Conservation (phyloP, 2,797 vertebrate species). For the Hippopotamyrus pictus region DNA sequence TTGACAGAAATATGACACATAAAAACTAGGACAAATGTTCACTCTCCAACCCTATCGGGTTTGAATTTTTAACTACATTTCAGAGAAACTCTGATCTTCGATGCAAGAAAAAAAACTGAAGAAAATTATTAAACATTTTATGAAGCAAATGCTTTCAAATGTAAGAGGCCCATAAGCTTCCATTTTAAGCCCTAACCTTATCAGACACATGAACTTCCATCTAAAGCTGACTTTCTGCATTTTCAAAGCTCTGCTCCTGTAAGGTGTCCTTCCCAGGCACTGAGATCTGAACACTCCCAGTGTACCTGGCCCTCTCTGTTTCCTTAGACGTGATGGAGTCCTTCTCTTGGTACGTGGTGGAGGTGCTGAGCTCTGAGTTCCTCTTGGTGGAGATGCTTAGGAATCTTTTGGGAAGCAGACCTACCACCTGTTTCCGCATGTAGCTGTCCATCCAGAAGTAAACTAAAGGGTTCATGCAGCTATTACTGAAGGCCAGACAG, state of each 20-base stretch:
- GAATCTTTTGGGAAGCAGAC: background rate
- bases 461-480: constrained; percentile 25
- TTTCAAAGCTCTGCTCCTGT: background rate
- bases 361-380: background rate
- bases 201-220: background rate
- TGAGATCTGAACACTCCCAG: background rate
- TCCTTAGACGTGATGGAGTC: background rate
- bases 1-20: background rate
- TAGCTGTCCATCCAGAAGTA: constrained; percentile 20
- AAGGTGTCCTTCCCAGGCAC: background rate
- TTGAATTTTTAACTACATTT: background rate
- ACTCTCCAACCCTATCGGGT: background rate
- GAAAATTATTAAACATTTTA: background rate
- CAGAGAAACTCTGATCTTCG: background rate
- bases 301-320: background rate
- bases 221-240: background rate
- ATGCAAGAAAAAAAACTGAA: background rate
- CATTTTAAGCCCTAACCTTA: background rate
- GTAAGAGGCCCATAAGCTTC: background rate
- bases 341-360: background rate
- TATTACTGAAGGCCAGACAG: constrained; percentile 27
- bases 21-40: background rate
- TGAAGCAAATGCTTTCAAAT: background rate
- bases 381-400: background rate
- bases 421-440: background rate